Evolutionary conservation across 2,888 invertebrate genomes (phyloP), one percentile per base, ranked within the genome.

Genomic region (Drosophila suboccidentalis): DNA sequence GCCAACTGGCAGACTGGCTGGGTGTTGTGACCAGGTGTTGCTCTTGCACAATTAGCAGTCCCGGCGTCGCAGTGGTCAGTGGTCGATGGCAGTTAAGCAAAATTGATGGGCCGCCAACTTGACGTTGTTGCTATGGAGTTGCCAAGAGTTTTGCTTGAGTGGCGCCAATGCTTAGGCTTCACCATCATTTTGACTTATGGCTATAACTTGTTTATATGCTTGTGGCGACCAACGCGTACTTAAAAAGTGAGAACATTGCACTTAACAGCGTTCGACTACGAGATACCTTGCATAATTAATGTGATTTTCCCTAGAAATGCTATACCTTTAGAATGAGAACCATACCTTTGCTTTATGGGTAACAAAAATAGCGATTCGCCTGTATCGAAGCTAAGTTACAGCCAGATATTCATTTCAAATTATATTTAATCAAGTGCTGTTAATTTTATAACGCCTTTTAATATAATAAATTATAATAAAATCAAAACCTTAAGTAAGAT

Each of bases 61-160:
- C 34, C 54, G 38, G 15, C 58, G 43, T 39, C 54, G 54, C 41
- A 32, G 41, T 65, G 46, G 39, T 46, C 39, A 54, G 58, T 26
- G 26, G 26, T 26, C 41, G 43, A 55, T 75, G 71, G 66, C 70
- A 67, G 75, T 70, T 77, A 74, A 80, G 59, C 74, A 77, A 87
- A 83, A 89, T 87, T 81, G 78, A 87, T 83, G 76, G 68, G 71
- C 46, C 60, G 47, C 59, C 39, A 59, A 54, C 34, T 38, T 41
- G 19, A 69, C 68, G 66, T 73, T 71, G 50, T 46, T 58, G 71
- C 54, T 43, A 49, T 38, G 43, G 17, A 63, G 44, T 58, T 59
- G 13, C 50, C 50, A 50, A 50, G 49, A 50, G 49, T 54, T 55
- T n/a, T 38, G 43, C 44, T 57, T 36, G 41, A 54, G 46, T 51